Base-by-base conservation (phyloP, 2,797 vertebrate genomes). In the Oryzias dopingdopingensis region DNA sequence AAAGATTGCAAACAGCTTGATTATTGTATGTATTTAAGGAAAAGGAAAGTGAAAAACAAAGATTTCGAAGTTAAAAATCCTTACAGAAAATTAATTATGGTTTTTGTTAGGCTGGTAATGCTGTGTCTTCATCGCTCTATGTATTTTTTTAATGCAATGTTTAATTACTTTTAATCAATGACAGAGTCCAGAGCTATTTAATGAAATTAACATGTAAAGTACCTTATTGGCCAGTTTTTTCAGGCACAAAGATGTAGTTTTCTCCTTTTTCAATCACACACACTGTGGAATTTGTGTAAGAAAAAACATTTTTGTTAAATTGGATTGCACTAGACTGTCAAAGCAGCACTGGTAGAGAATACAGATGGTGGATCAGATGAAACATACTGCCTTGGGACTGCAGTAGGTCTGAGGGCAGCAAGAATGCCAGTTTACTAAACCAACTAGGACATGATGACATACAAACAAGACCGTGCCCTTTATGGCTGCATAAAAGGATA, bases 391-490 rank as follows among this genome's bases (percentile, higher is more conserved):
- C 12, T n/a, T 50, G 42, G 26, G 17, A 54, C 50, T 42, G 26
- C n/a, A 37, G 29, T 46, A 52, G 42, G 46, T 24, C 37, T 43
- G 14, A 14, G 14, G 26, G 42, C 52, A 58, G 8, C 54, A 32
- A 65, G 48, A 29, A 67, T 2, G 37, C 20, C 44, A 26, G 44
- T 81, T 68, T 69, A 61, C 58, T 49, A 18, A 63, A 68, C 60
- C 50, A 32, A 47, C 42, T 42, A 51, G 37, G 43, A 49, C 29
- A 56, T 56, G 56, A 68, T 67, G 59, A 62, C 49, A 58, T 26
- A 55, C 40, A 43, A 58, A 49, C 37, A 54, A 17, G 49, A 23
- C 18, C 14, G 51, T 18, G 48, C 14, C 29, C 42, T 55, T 20
- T 51, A 7, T 53, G 32, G 55, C 26, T 1, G 26, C 49, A 37